phyloP scores from a whole-genome alignment of 2,797 vertebrate genomes.

The Pelobates cultripes region DNA sequence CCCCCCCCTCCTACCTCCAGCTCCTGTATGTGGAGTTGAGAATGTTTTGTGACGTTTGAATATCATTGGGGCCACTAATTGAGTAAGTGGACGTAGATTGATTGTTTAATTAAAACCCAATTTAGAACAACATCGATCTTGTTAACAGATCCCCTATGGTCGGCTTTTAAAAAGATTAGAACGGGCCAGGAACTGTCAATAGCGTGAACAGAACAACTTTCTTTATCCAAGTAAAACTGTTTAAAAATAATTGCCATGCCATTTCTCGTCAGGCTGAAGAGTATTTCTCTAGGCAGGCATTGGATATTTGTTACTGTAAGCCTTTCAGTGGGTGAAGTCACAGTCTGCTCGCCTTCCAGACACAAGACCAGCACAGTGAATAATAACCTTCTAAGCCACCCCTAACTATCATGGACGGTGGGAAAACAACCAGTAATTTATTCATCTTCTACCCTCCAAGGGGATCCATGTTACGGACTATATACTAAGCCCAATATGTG shows the following conservation, averaged over 20 bases:
- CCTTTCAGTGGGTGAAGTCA: too few species aligned
- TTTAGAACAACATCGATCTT: conserved; percentile 70
- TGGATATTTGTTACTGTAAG: too few species aligned
- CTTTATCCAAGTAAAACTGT: conserved; percentile 14
- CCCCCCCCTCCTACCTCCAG: too few species aligned
- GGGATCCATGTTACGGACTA: too few species aligned
- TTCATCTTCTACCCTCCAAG: too few species aligned
- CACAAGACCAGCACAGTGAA: too few species aligned
- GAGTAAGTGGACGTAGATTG: conserved; percentile 65
- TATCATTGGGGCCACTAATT: conserved; percentile 49
- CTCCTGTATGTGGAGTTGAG: background rate
- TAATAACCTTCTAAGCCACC: too few species aligned
- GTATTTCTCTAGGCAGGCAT: background rate
- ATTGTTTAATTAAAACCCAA: conserved; percentile 74
- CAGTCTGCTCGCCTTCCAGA: too few species aligned
- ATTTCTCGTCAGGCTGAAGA: background rate
- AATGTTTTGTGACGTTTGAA: conserved; percentile 7
- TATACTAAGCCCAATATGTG: too few species aligned
- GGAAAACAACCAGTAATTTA: too few species aligned
- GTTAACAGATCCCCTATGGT: conserved; percentile 60
- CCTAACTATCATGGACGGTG: too few species aligned
- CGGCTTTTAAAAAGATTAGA: conserved; percentile 57
- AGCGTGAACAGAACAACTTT: conserved; percentile 1
- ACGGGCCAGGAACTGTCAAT: background rate
- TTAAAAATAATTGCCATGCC: conserved; percentile 13